Evolutionary conservation across 2,888 invertebrate species (phyloP), one percentile per base, ranked within the genome.

Genomic region (Scaptomyza cyrtandrae): DNA sequence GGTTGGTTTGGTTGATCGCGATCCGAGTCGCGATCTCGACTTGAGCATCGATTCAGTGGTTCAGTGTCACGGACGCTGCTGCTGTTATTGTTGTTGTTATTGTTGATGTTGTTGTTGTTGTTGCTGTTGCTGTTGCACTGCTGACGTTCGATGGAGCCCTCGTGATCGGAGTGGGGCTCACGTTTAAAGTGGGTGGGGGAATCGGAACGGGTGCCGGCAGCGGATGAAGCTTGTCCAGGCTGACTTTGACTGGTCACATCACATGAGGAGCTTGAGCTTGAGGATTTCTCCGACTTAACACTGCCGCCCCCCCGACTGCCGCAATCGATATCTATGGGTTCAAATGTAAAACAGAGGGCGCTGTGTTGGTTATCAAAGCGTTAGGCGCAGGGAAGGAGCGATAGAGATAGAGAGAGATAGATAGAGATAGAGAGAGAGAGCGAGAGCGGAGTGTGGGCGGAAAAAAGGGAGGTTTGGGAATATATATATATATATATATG

Each of bases 211-310:
- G 63, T 50, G 66, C 19, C 19, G 5, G 27, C 27, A 29, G 66
- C 67, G 14, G 75, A 43, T 13, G 65, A 48, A 68, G 78, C 57
- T 13, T 76, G 62, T 29, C 67, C 62, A 16, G 41, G 41, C 52
- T 19, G 19, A 19, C 78, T 59, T 9, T 60, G 75, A 14, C 61
- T 69, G 57, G 78, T 86, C 70, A 77, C 89, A 79, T 89, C 90
- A 74, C 88, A 86, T 68, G 89, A 84, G 53, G 86, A 89, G 71
- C 82, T 82, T 11, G 86, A 89, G 71, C 82, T 82, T 11, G 87
- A 65, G 49, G 89, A 89, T 71, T 91, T 91, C 57, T 91, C 91
- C 61, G 92, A 92, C 86, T 92, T 92, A 83, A 90, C 91, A 62
- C 92, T 91, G 78, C 86, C 86, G 74, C 86, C 86, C 46, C 90